Evolutionary conservation across 2,797 vertebrate genomes (phyloP), one percentile per base, ranked within the genome.

Genomic region (Oryzias sinensis): DNA sequence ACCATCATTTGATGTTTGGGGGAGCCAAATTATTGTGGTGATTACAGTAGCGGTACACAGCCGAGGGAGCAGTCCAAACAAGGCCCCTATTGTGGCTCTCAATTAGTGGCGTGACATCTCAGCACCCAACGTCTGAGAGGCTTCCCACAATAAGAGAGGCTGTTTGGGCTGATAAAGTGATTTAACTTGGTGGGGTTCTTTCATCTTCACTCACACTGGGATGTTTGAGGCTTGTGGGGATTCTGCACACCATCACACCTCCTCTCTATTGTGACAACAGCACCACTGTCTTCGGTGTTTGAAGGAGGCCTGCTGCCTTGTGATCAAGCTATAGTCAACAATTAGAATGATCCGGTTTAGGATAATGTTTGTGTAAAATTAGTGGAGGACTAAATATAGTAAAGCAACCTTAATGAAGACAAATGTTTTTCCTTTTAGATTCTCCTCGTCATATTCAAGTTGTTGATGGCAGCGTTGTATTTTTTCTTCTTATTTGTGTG

Each of bases 81-180:
- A 83, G 77, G 75, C 72, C 74, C 81, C 86, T 81, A 80, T 88
- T 87, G 81, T 82, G 86, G 79, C 84, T 90, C 85, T 85, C 87
- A 88, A 88, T 90, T 89, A 90, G 83, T 54, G 74, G 81, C 84
- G 84, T 87, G 88, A 89, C 87, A 86, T 86, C 79, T 83, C 72
- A 75, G 74, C 82, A 76, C 69, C 83, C 86, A 67, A 59, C 50
- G 67, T 84, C 87, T 88, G 76, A 88, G 80, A 83, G 76, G 80
- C 75, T 53, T 76, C 76, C 74, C 73, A 75, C 83, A 84, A 80
- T 83, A 78, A 78, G 81, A 76, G 85, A 68, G 80, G 82, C 86
- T 88, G 88, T 83, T 90, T 72, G 82, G 85, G 77, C 84, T 83
- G 88, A 89, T 88, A 88, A 90, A 87, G 88, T 81, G 80, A 89